These are phyloP conservation scores for Hydrozoanthus tunicans DNA, from an alignment of 64 coral and sea anemone species.

Conservation along the genomic window DNA sequence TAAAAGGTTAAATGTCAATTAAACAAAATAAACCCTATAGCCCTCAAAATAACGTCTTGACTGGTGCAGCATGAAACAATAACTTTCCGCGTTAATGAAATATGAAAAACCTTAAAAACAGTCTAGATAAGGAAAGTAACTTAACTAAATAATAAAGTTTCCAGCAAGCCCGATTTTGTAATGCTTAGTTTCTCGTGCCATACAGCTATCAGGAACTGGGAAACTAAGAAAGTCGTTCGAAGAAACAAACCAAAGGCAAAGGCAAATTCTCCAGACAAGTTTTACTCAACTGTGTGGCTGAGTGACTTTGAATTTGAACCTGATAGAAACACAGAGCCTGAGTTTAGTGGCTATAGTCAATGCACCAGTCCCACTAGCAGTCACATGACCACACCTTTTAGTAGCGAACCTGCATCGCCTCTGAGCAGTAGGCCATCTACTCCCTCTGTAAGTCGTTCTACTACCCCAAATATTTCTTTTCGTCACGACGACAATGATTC, in stretches of 20 bases:
- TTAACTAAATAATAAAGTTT: not conserved
- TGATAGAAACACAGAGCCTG: slow-evolving; percentile 91
- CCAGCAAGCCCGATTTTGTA: slow-evolving; percentile 10
- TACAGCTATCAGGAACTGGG: slow-evolving; percentile 76
- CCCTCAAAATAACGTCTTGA: too few relatives aligned
- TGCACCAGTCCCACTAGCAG: slow-evolving; percentile 80
- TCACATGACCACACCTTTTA: slow-evolving; percentile 79
- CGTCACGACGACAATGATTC: slow-evolving; percentile 83
- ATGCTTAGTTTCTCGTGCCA: slow-evolving; percentile 48
- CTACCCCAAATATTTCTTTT: slow-evolving; percentile 73
- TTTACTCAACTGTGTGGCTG: slow-evolving; percentile 99
- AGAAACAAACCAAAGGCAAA: slow-evolving; percentile 83
- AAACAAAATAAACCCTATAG: too few relatives aligned
- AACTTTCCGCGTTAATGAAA: too few relatives aligned
- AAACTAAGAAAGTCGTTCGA: slow-evolving; percentile 86
- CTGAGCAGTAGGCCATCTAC: slow-evolving; percentile 81
- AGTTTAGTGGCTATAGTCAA: slow-evolving; percentile 70
- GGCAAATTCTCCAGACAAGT: slow-evolving; percentile 87
- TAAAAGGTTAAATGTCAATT: not conserved
- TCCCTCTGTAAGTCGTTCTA: slow-evolving; percentile 73
- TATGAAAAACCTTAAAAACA: not conserved
- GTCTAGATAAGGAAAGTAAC: too few relatives aligned
- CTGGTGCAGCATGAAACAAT: too few relatives aligned
- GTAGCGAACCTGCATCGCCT: slow-evolving; percentile 76
- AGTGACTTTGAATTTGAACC: slow-evolving; percentile 97